phyloP scores from a whole-genome alignment of 2,888 invertebrate genomes.

The Nymphalis polychloros region DNA sequence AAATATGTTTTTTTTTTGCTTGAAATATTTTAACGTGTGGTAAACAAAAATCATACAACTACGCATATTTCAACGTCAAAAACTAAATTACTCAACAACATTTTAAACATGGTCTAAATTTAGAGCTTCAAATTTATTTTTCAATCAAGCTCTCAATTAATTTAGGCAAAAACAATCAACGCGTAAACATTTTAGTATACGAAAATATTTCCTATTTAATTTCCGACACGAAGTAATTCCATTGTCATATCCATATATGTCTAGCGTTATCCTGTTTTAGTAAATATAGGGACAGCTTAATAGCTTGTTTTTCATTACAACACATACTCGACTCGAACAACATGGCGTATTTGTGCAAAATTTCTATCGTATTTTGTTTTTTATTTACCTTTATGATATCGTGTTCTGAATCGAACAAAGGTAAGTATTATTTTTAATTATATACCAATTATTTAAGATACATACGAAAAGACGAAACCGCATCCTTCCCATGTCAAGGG shows the following conservation, averaged over 20 bases:
- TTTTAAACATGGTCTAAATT: neutral
- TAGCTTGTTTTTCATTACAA: conserved; percentile 9
- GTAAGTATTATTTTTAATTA: conserved; percentile 11
- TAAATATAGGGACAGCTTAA: neutral
- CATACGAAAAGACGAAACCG: too few species aligned
- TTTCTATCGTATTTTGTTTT: conserved; percentile 17
- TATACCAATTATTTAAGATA: neutral
- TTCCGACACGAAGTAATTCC: neutral
- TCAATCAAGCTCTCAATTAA: neutral
- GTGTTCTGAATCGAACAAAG: conserved; percentile 11
- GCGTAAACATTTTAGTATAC: neutral
- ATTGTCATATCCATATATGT: conserved; percentile 23
- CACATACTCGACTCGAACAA: neutral
- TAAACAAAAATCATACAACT: too few species aligned
- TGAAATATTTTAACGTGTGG: too few species aligned
- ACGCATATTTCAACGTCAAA: neutral
- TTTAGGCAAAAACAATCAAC: neutral
- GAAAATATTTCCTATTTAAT: neutral
- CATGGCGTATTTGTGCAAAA: conserved; percentile 14
- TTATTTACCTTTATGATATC: conserved; percentile 9
- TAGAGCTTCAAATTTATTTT: neutral
- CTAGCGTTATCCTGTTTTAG: conserved; percentile 9
- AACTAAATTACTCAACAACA: neutral
- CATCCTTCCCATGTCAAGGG: too few species aligned
- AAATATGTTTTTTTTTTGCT: too few species aligned